phyloP scores from a whole-genome alignment of 2,888 invertebrate species.

The Dicyrtomina minuta region DNA sequence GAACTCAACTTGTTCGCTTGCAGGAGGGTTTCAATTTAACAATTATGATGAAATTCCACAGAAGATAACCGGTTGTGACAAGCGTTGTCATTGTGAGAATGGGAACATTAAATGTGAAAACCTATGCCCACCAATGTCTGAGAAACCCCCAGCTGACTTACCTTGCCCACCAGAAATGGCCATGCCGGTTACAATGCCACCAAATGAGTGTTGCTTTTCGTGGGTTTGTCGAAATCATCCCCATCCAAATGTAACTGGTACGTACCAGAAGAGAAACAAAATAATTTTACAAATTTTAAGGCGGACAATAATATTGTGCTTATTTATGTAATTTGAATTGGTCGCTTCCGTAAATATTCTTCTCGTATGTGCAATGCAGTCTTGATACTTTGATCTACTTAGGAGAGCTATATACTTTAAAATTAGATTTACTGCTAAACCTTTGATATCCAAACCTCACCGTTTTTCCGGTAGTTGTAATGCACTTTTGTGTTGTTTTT shows the following conservation, averaged over 20 bases:
- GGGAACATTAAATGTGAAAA: constrained; percentile 83
- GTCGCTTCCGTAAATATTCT: too few relatives aligned
- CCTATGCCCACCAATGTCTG: constrained; percentile 74
- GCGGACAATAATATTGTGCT: too few relatives aligned
- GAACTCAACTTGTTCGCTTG: constrained; percentile 78
- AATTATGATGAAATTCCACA: constrained; percentile 83
- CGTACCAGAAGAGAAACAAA: too few relatives aligned
- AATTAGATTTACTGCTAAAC: too few relatives aligned
- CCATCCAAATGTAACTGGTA: constrained; percentile 1
- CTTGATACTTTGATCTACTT: too few relatives aligned
- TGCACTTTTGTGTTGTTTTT: constrained; percentile 18
- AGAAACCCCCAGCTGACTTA: constrained; percentile 72
- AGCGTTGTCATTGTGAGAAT: constrained; percentile 80
- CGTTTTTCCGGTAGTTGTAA: background rate
- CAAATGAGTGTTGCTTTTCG: constrained; percentile 80
- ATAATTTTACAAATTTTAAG: too few relatives aligned
- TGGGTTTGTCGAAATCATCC: constrained; percentile 58
- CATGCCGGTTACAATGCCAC: constrained; percentile 68
- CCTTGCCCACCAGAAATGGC: constrained; percentile 68
- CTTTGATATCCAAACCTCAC: too few relatives aligned
- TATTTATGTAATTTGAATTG: too few relatives aligned
- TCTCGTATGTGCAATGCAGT: too few relatives aligned
- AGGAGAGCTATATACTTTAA: too few relatives aligned
- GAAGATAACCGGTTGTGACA: constrained; percentile 75
- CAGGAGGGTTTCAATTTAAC: constrained; percentile 62